phyloP scores from a whole-genome alignment of 2,888 invertebrate species.

The Heliconius ethilla region DNA sequence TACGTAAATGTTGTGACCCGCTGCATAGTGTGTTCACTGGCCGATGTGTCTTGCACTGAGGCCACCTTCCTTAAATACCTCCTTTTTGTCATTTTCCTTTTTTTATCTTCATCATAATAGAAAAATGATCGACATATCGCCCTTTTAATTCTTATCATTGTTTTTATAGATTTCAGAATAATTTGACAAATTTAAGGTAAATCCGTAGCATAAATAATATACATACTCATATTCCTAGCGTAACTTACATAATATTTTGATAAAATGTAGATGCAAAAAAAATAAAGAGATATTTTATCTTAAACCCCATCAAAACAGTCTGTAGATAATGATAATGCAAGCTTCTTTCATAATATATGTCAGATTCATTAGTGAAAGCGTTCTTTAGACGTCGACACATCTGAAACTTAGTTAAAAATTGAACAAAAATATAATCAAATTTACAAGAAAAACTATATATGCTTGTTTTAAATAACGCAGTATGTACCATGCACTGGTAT shows the following conservation, averaged over 20 bases:
- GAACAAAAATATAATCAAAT: not conserved
- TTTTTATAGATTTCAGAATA: not conserved
- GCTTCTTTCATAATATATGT: not conserved
- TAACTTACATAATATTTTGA: not conserved
- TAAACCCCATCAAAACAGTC: not conserved
- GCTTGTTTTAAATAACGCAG: not conserved
- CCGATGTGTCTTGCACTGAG: not conserved
- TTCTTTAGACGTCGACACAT: not conserved
- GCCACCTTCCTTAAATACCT: not conserved
- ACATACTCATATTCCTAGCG: not conserved
- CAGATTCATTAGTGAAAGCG: not conserved
- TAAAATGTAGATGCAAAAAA: not conserved
- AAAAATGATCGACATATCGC: slow-evolving; percentile 12
- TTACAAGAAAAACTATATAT: too few relatives aligned
- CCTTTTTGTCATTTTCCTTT: not conserved
- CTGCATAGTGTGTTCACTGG: not conserved
- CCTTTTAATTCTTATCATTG: not conserved
- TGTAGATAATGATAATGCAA: not conserved
- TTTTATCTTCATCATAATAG: not conserved
- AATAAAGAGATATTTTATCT: not conserved
- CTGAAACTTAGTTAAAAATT: not conserved
- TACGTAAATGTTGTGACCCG: not conserved
- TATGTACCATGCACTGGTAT: too few relatives aligned
- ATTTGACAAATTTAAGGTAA: not conserved
- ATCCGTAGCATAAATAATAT: not conserved